Evolutionary conservation across 2,888 invertebrate genomes (phyloP).

Genomic region (Nomada fabriciana): DNA sequence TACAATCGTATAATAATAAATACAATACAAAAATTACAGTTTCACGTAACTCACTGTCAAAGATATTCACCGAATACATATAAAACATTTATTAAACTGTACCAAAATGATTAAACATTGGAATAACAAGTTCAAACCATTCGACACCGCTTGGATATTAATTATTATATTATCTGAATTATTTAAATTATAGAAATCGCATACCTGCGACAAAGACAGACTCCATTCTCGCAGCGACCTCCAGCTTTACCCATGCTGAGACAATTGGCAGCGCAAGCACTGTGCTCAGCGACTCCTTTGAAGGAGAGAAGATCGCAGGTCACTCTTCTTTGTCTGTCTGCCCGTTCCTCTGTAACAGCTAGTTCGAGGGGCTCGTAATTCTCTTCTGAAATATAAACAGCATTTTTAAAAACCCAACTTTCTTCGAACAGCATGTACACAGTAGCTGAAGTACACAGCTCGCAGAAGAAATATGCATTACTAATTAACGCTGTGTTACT

Average conservation of each 20-base stretch:
- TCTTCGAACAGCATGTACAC: too few species aligned
- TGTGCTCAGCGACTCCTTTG: conserved; percentile 62
- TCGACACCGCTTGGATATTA: background rate
- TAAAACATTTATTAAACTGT: too few species aligned
- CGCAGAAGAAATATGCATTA: background rate
- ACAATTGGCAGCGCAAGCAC: conserved; percentile 79
- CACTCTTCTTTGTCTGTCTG: conserved; percentile 77
- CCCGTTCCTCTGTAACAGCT: conserved; percentile 59
- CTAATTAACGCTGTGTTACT: too few species aligned
- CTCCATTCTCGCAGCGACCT: conserved; percentile 74
- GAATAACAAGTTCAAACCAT: background rate
- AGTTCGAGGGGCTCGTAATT: background rate
- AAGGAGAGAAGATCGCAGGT: conserved; percentile 77
- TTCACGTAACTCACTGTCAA: background rate
- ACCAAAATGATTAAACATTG: background rate
- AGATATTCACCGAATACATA: background rate
- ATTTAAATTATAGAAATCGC: conserved; percentile 26
- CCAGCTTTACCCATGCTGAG: conserved; percentile 78
- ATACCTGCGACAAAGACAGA: conserved; percentile 78
- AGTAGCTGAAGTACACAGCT: background rate
- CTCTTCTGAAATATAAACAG: conserved; percentile 14
- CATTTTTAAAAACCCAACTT: too few species aligned
- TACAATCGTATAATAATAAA: too few species aligned
- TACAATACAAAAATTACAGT: too few species aligned
- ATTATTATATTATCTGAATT: background rate